Conservation (phyloP, 2,888 invertebrate genomes). For the Epinotia bilunana region DNA sequence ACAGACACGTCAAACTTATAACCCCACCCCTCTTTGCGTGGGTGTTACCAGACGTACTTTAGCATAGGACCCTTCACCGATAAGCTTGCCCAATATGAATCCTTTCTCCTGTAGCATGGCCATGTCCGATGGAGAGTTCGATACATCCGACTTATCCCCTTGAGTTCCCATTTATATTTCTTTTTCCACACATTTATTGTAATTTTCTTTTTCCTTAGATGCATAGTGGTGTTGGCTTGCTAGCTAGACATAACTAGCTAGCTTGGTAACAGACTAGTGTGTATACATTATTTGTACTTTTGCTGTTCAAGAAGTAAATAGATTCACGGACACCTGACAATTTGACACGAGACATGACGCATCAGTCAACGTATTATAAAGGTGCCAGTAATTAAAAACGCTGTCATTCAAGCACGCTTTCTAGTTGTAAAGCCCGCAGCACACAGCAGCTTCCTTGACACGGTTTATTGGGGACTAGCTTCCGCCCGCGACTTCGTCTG, state of each 20-base stretch:
- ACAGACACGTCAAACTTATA: too few species aligned
- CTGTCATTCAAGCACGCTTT: background rate
- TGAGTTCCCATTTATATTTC: slow-evolving; percentile 62
- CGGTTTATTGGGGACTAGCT: too few species aligned
- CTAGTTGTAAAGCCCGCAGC: background rate
- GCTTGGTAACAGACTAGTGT: slow-evolving; percentile 40
- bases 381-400: slow-evolving; percentile 9
- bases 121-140: slow-evolving; percentile 71
- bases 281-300: slow-evolving; percentile 34
- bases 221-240: slow-evolving; percentile 60
- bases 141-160: slow-evolving; percentile 66
- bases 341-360: background rate
- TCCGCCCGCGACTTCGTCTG: too few species aligned
- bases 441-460: background rate
- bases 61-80: slow-evolving; percentile 92
- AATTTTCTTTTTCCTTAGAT: slow-evolving; percentile 72
- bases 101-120: slow-evolving; percentile 79
- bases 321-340: slow-evolving; percentile 2
- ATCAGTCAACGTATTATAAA: slow-evolving; percentile 7
- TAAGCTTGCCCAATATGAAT: slow-evolving; percentile 85
- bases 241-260: slow-evolving; percentile 39
- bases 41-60: slow-evolving; percentile 80
- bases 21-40: too few species aligned
- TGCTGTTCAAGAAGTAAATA: slow-evolving; percentile 10
- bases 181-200: slow-evolving; percentile 58